phyloP scores from a whole-genome alignment of 2,888 invertebrate species.

The Melinaea marsaeus region DNA sequence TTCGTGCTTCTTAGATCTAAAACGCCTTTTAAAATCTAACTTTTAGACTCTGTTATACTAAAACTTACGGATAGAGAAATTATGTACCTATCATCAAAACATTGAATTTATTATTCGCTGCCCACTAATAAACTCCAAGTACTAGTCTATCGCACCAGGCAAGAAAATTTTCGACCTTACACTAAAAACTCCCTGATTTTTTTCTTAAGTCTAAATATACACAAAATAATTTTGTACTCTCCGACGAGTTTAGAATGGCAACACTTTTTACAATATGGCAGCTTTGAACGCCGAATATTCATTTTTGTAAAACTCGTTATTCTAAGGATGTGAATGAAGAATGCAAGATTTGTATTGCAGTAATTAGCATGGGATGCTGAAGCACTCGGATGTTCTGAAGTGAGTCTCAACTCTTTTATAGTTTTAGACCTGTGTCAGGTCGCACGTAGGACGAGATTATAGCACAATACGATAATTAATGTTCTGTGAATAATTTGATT shows the following conservation, averaged over 20 bases:
- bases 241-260: slow-evolving; percentile 74
- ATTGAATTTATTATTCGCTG: slow-evolving; percentile 32
- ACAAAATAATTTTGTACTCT: slow-evolving; percentile 79
- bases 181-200: slow-evolving; percentile 76
- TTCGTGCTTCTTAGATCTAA: slow-evolving; percentile 73
- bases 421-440: slow-evolving; percentile 40
- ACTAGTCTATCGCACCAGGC: slow-evolving; percentile 65
- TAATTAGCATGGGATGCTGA: slow-evolving; percentile 16
- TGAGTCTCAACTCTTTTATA: slow-evolving; percentile 13
- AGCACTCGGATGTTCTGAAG: slow-evolving; percentile 1
- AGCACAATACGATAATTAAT: slow-evolving; percentile 6
- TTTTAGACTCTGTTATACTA: slow-evolving; percentile 44
- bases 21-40: slow-evolving; percentile 60
- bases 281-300: slow-evolving; percentile 50
- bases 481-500: background rate
- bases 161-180: slow-evolving; percentile 68
- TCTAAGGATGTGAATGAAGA: slow-evolving; percentile 25
- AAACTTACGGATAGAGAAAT: slow-evolving; percentile 35
- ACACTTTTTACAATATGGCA: slow-evolving; percentile 69
- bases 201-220: slow-evolving; percentile 74
- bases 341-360: slow-evolving; percentile 19
- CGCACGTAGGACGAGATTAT: slow-evolving; percentile 34
- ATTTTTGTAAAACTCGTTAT: slow-evolving; percentile 37
- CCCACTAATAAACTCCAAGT: slow-evolving; percentile 38
- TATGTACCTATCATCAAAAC: slow-evolving; percentile 30